Evolutionary conservation across 2,113 vertebrate genomes (phyloP), one percentile per base, ranked within the genome.

Genomic region (Sula dactylatra): DNA sequence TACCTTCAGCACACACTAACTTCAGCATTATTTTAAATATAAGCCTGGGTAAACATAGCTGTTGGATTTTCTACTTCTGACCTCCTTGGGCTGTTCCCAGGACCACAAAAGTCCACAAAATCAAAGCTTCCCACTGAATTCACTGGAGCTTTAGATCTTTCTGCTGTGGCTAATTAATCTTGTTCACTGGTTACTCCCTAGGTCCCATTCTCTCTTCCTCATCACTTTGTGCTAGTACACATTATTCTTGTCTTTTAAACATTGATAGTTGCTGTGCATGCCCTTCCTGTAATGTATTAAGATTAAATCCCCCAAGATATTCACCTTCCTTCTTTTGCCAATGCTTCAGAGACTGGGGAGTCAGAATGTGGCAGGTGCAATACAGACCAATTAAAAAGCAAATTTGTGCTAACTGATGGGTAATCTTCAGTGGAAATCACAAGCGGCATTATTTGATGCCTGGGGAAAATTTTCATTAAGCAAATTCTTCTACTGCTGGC

Each of bases 311-410:
- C 95, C 80, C 34, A 72, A 67, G 96, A 92, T 64, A 97, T 66
- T 74, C 69, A 93, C 94, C 80, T 88, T 96, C 93, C 93, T 91
- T 78, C 96, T 96, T 76, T 47, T 50, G 86, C 70, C 86, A 95
- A 54, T 55, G 76, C 96, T 98, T 94, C n/a, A 20, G 97, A 81
- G 96, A 76, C 95, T 27, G 70, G 80, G 92, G 96, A 98, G 94
- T 88, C 71, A 54, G 86, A 73, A 95, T 65, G 92, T 96, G 97
- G 96, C 98, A 98, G 97, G 97, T 98, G 98, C 56, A 50, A 82
- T 81, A 36, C 95, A 94, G 95, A 73, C 95, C 98, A 98, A 98
- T 98, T 98, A 98, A 98, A 98, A 98, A 98, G 96, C 97, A 98
- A 98, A 98, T 98, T 97, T 97, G 94, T 94, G 86, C 97, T 98